Base-by-base conservation (phyloP, 2,113 vertebrate genomes). In the Orcinus orca region DNA sequence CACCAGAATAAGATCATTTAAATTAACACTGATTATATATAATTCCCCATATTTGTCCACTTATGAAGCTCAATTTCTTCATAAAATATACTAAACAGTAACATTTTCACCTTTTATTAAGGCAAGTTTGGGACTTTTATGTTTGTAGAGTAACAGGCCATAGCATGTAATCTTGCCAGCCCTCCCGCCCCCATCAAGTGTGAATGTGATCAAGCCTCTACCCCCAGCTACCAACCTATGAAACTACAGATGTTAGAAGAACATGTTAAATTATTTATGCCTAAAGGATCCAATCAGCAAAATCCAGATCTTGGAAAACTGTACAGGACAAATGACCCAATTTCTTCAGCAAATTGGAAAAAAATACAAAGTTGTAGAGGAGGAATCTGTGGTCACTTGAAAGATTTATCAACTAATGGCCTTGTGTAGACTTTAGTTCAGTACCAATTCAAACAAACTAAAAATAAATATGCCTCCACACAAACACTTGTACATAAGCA, bases 61-160 rank as follows among this genome's bases (percentile, higher is more conserved):
- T 76, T 81, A 50, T 18, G 38, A 79, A 98, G 77, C 90, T 96
- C 94, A 90, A 81, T 3, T 95, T 81, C 88, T 94, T 67, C 95
- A 92, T 93, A 73, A 89, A 90, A 79, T 90, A 90, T 76, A 53
- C 53, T 53, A 58, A 85, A 96, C 33, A 93, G 87, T 93, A 97
- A 97, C 88, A 95, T 92, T 97, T 93, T 98, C 97, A 98, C 97
- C 98, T 98, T 98, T 96, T 88, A 97, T 98, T 98, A 99, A 99
- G 98, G 98, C 98, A 98, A 98, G 94, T 81, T 98, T 97, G 92
- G 53, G 53, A 53, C 53, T 53, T 23, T 23, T 73, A 18, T 47
- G 10, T 36, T 76, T 33, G 21, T 55, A 55, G 58, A 83, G n/a
- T 36, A 58, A 67, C 29, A 83, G 26, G 50, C 12, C 41, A 47